phyloP scores from a whole-genome alignment of 2,113 vertebrate species.

The Prunella himalayana region DNA sequence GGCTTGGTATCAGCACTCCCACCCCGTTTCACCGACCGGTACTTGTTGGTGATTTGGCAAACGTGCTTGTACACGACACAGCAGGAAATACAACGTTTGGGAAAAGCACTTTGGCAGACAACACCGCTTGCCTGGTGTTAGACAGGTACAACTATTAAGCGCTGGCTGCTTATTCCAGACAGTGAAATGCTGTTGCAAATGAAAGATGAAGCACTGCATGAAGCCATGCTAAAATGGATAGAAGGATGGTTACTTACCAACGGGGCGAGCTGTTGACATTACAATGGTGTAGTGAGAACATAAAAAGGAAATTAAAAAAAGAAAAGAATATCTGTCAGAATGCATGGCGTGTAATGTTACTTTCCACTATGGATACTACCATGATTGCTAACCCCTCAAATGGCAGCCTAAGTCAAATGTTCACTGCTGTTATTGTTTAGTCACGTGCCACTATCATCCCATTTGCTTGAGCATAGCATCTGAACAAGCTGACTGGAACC shows the following conservation, averaged over 20 bases:
- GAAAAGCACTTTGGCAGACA: slow-evolving; percentile 10
- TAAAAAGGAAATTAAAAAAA: slow-evolving; percentile 82
- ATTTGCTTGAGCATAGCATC: slow-evolving; percentile 31
- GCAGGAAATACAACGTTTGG: slow-evolving; percentile 19
- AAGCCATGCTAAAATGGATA: slow-evolving; percentile 87
- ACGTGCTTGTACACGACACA: background rate
- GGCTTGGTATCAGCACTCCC: background rate
- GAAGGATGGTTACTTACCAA: slow-evolving; percentile 99
- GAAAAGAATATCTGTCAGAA: slow-evolving; percentile 89
- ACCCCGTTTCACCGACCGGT: background rate
- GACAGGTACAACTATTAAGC: slow-evolving; percentile 1
- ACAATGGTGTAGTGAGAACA: slow-evolving; percentile 94
- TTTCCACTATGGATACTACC: slow-evolving; percentile 72
- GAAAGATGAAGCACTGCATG: slow-evolving; percentile 75
- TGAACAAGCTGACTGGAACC: slow-evolving; percentile 2
- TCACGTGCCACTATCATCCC: background rate
- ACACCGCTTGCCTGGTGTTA: slow-evolving; percentile 21
- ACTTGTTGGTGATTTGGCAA: background rate
- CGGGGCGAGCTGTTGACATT: slow-evolving; percentile 96
- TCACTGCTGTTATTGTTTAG: slow-evolving; percentile 19
- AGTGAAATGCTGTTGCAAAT: slow-evolving; percentile 60
- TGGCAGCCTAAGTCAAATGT: slow-evolving; percentile 33
- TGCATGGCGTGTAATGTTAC: slow-evolving; percentile 86
- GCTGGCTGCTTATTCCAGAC: slow-evolving; percentile 17
- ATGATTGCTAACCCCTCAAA: slow-evolving; percentile 63